Conservation (phyloP, 2,113 vertebrate genomes). For the Ammodytes dubius region DNA sequence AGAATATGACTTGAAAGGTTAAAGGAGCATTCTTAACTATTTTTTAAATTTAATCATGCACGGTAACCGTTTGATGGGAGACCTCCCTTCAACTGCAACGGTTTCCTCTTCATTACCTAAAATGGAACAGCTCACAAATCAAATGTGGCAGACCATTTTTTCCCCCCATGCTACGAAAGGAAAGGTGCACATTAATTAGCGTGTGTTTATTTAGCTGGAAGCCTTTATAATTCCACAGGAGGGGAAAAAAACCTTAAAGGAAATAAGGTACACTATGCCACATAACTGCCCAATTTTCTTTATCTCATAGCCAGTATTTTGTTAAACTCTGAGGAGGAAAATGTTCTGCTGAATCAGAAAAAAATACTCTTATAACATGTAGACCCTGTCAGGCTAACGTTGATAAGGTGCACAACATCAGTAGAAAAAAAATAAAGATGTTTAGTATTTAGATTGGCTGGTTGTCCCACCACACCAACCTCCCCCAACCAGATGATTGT, state of each 20-base stretch:
- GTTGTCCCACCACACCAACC: conserved; percentile 48
- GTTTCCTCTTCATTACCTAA: conserved; percentile 78
- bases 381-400: not conserved
- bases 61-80: conserved; percentile 65
- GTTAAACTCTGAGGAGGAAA: conserved; percentile 31
- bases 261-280: conserved; percentile 28
- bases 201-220: conserved; percentile 83
- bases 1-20: conserved; percentile 74
- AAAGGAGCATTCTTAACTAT: conserved; percentile 71
- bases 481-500: conserved; percentile 56
- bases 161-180: conserved; percentile 55
- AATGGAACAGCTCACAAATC: conserved; percentile 79
- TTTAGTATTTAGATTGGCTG: not conserved
- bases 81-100: conserved; percentile 46
- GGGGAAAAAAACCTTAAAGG: conserved; percentile 15
- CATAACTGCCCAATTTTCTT: conserved; percentile 39
- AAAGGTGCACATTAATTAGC: conserved; percentile 80
- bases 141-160: conserved; percentile 76
- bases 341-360: conserved; percentile 14
- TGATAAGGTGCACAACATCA: conserved; percentile 8
- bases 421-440: not conserved
- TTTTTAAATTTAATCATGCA: conserved; percentile 75
- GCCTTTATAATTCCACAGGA: conserved; percentile 69
- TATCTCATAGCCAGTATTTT: conserved; percentile 48
- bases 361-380: not conserved